Base-by-base conservation (phyloP, 2,797 vertebrate genomes). In the Moxostoma hubbsi region DNA sequence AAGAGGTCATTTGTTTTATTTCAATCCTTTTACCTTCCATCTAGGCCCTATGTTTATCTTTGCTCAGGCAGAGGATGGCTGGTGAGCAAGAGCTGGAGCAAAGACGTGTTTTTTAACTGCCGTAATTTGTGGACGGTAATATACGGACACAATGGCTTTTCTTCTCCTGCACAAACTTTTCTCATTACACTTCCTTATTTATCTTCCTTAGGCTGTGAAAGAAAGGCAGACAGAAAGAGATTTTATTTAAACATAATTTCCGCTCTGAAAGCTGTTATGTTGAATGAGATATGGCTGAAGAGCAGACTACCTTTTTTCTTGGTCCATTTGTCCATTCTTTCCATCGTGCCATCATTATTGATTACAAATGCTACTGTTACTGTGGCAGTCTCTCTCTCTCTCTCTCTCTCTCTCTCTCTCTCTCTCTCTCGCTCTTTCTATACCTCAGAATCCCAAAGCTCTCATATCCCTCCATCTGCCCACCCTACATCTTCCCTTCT, bases 1-100 rank as follows among this genome's bases (percentile, higher is more conserved):
- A 84, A 81, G 89, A 90, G 93, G 93, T 93, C 93, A 94, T 93
- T 92, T 92, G 91, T 92, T 91, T 90, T 89, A 87, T 91, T 92
- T 93, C 89, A 90, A 92, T 72, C 63, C 50, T 68, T 72, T 71
- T 76, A 86, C 82, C 82, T 89, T 90, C 89, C 88, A 89, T 91
- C 89, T 89, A 70, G 63, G 85, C 85, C 81, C 85, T 82, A 89
- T 92, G 89, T 93, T 93, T 93, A 89, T 92, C 91, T 94, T 93
- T 77, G 78, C 81, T 82, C 36, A 50, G 83, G 85, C 82, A 86
- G 86, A 80, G 83, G 83, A 82, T 71, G 53, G 58, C 77, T 80
- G 69, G 79, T 78, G 75, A 86, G 76, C 63, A 57, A 43, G 75
- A 67, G 79, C 57, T 53, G 65, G 71, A 82, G 76, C 58, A 76